Evolutionary conservation across 2,113 vertebrate species (phyloP).

Genomic region (Rutilus rutilus): DNA sequence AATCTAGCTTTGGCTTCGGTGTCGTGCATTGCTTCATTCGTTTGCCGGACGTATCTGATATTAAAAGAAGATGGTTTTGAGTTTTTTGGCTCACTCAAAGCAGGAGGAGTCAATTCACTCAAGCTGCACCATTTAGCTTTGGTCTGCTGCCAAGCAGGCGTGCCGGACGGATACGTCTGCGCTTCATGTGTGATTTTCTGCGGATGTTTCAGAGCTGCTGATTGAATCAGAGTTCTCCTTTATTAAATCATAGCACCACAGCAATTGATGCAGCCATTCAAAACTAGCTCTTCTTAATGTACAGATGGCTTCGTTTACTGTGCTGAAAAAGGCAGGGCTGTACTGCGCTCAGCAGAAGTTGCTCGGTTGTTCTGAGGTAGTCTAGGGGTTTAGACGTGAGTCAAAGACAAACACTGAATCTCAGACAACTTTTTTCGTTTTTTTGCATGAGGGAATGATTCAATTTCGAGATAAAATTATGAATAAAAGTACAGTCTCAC

Average conservation of each 20-base stretch:
- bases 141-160: constrained; percentile 49
- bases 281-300: constrained; percentile 38
- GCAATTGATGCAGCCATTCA: constrained; percentile 32
- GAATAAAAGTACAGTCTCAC: not conserved
- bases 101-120: constrained; percentile 43
- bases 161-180: constrained; percentile 38
- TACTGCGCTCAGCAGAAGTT: not conserved
- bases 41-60: constrained; percentile 14
- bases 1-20: constrained; percentile 26
- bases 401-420: constrained; percentile 33
- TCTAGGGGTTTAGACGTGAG: not conserved
- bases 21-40: not conserved
- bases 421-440: not conserved
- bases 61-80: not conserved
- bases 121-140: constrained; percentile 52
- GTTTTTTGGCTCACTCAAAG: constrained; percentile 24
- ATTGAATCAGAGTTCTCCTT: constrained; percentile 37
- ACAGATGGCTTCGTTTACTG: constrained; percentile 18
- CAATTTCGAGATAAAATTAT: not conserved
- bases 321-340: not conserved
- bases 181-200: constrained; percentile 51
- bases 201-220: constrained; percentile 44
- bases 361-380: constrained; percentile 1
- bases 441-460: not conserved
- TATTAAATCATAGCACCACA: constrained; percentile 48